phyloP scores from a whole-genome alignment of 2,888 invertebrate genomes.

The Dicycla oo region DNA sequence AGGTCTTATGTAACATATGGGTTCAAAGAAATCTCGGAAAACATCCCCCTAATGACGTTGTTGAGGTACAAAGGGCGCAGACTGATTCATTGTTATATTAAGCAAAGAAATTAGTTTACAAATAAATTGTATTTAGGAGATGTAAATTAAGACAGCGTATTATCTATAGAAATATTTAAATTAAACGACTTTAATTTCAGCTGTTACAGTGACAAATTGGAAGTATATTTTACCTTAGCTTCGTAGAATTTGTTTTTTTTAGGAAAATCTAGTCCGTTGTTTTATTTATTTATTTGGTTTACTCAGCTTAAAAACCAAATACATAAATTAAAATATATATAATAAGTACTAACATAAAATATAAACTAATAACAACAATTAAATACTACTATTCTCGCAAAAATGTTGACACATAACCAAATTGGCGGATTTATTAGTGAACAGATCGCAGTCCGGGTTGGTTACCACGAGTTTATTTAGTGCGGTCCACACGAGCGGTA shows the following conservation, averaged over 20 bases:
- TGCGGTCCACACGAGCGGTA: too few species aligned
- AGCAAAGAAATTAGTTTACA: slow-evolving; percentile 52
- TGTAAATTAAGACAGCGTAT: slow-evolving; percentile 39
- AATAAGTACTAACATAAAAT: too few species aligned
- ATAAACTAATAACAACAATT: too few species aligned
- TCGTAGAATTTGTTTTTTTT: neutral
- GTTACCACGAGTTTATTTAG: too few species aligned
- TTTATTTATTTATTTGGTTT: too few species aligned
- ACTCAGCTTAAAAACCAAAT: too few species aligned
- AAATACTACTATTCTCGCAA: too few species aligned
- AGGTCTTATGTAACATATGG: slow-evolving; percentile 12
- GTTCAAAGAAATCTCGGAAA: slow-evolving; percentile 32
- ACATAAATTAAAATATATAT: too few species aligned
- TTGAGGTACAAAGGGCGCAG: slow-evolving; percentile 32
- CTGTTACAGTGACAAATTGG: slow-evolving; percentile 21
- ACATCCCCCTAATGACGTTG: slow-evolving; percentile 24
- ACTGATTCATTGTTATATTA: slow-evolving; percentile 48
- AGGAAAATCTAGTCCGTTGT: neutral
- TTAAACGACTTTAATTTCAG: slow-evolving; percentile 41
- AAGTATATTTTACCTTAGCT: neutral
- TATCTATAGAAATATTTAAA: slow-evolving; percentile 47
- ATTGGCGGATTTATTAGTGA: too few species aligned
- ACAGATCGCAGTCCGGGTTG: too few species aligned
- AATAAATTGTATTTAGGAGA: slow-evolving; percentile 39
- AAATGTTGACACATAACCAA: too few species aligned